These are phyloP conservation scores for Wasmannia auropunctata DNA, from an alignment of 1,140 invertebrate species.

Conservation along the genomic window DNA sequence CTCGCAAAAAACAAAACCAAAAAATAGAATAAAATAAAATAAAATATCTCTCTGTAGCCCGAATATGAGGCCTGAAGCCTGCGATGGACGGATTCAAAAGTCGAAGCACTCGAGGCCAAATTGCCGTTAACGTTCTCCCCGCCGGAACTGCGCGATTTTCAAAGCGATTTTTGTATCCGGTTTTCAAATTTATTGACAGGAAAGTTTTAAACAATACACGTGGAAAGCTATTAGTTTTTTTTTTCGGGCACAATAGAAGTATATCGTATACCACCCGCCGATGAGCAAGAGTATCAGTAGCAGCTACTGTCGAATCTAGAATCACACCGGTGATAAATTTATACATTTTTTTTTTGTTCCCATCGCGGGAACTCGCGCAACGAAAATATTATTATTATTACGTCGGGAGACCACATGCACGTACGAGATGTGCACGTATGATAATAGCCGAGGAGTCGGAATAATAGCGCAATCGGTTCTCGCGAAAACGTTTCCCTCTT, in stretches of 20 bases:
- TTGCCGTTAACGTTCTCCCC: conserved; percentile 25
- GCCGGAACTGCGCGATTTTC: conserved; percentile 34
- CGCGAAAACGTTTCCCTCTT: neutral
- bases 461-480: neutral
- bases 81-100: conserved; percentile 52
- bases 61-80: conserved; percentile 13
- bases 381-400: neutral
- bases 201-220: conserved; percentile 43
- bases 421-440: no score
- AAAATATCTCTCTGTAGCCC: conserved; percentile 11
- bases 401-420: no score
- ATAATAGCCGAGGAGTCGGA: neutral
- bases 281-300: neutral
- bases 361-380: neutral
- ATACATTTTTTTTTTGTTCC: neutral
- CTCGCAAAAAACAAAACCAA: conserved; percentile 3
- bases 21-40: no score
- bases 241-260: neutral
- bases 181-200: conserved; percentile 38
- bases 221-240: conserved; percentile 26
- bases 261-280: neutral
- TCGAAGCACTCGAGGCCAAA: conserved; percentile 52
- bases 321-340: neutral
- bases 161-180: conserved; percentile 42
- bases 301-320: neutral